These are phyloP conservation scores for Tamandua tetradactyla DNA, from an alignment of 2,797 vertebrate species.

Conservation along the genomic window DNA sequence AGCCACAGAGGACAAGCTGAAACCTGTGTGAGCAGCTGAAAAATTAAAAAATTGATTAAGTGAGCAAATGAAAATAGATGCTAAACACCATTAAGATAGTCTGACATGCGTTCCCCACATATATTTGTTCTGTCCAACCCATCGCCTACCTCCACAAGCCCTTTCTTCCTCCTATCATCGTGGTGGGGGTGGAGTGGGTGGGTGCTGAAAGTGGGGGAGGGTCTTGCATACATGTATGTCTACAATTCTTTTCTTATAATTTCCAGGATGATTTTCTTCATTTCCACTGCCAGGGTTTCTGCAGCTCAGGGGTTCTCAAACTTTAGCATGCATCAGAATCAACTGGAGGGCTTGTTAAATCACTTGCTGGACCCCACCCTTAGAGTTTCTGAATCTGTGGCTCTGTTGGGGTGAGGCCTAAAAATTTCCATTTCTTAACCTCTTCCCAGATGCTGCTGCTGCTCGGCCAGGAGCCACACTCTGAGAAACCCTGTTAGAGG, in stretches of 20 bases:
- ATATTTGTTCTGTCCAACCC: not conserved
- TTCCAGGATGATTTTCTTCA: not conserved
- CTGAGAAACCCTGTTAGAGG: not conserved
- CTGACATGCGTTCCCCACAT: not conserved
- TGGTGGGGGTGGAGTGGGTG: not conserved
- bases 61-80: not conserved
- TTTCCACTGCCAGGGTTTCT: not conserved
- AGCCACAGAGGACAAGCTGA: too few relatives aligned
- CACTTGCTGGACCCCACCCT: not conserved
- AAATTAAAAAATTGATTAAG: not conserved
- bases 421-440: not conserved
- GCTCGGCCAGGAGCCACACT: not conserved
- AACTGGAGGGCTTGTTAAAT: not conserved
- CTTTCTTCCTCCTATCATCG: not conserved
- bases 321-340: not conserved
- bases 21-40: not conserved
- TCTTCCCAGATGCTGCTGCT: not conserved
- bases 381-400: conserved; percentile 36
- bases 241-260: not conserved
- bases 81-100: not conserved
- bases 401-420: not conserved
- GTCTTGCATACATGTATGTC: not conserved
- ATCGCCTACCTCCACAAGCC: accelerated
- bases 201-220: not conserved
- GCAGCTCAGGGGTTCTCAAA: not conserved